Conservation (phyloP, 1,140 invertebrate genomes). For the Akabosia matsudoensis region DNA sequence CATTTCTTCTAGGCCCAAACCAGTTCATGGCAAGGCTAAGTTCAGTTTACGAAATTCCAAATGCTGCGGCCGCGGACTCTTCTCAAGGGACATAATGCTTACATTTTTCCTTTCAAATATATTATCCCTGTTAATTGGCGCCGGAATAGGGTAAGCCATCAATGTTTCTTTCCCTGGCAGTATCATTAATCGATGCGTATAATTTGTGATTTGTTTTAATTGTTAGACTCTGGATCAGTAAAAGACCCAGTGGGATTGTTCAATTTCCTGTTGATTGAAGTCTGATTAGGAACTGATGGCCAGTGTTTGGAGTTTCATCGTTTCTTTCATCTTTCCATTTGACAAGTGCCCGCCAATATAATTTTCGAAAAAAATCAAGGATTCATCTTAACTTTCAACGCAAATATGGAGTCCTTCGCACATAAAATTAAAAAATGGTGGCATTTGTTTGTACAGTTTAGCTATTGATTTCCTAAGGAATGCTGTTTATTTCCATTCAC, state of each 20-base stretch:
- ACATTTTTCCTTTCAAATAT: slow-evolving; percentile 86
- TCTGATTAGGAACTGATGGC: background rate
- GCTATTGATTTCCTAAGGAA: too few relatives aligned
- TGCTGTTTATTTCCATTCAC: too few relatives aligned
- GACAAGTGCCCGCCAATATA: too few relatives aligned
- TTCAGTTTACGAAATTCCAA: slow-evolving; percentile 76
- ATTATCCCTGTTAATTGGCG: slow-evolving; percentile 79
- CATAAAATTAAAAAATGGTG: too few relatives aligned
- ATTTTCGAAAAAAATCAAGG: too few relatives aligned
- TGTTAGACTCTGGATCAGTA: slow-evolving; percentile 27
- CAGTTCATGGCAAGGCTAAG: slow-evolving; percentile 53
- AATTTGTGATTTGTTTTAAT: background rate
- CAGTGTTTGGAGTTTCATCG: background rate
- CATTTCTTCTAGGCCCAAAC: slow-evolving; percentile 51
- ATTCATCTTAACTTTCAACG: too few relatives aligned
- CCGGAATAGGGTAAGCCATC: slow-evolving; percentile 75
- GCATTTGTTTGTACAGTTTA: too few relatives aligned
- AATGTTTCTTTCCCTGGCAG: background rate
- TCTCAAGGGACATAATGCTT: slow-evolving; percentile 83
- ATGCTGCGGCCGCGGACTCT: slow-evolving; percentile 49
- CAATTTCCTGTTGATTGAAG: slow-evolving; percentile 14
- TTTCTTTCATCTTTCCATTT: background rate
- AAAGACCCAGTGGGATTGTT: background rate
- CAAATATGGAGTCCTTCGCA: too few relatives aligned
- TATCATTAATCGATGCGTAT: background rate